Evolutionary conservation across 2,113 vertebrate genomes (phyloP).

Genomic region (Cephalopholis sonnerati): DNA sequence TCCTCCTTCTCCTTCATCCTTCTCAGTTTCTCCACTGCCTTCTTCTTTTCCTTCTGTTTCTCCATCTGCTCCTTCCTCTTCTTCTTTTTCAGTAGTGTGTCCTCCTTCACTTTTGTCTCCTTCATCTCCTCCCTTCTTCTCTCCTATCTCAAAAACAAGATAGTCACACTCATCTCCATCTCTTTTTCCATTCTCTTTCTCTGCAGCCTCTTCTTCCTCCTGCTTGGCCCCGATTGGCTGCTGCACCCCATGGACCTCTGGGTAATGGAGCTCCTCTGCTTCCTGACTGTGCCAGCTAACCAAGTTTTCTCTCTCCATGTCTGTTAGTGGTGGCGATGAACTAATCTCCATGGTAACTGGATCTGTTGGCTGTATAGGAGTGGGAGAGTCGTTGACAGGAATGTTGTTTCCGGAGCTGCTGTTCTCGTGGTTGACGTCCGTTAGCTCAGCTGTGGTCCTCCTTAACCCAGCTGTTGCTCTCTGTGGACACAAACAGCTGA

Average conservation of each 20-base stretch:
- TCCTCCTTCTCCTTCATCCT: neutral
- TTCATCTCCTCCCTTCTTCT: neutral
- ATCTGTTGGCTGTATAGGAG: constrained; percentile 24
- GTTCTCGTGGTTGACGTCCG: constrained; percentile 60
- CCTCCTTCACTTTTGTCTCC: constrained; percentile 7
- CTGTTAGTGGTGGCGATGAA: constrained; percentile 42
- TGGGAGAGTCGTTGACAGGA: constrained; percentile 6
- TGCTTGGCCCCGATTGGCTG: constrained; percentile 16
- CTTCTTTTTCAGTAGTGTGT: neutral
- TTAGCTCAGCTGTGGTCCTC: constrained; percentile 67
- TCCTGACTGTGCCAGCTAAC: constrained; percentile 41
- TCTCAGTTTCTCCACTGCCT: constrained; percentile 1
- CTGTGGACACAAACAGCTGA: constrained; percentile 51
- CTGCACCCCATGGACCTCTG: constrained; percentile 31
- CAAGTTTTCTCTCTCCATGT: constrained; percentile 55
- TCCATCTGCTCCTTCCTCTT: neutral
- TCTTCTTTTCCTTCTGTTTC: neutral
- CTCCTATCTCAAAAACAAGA: constrained; percentile 63
- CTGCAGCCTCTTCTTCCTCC: constrained; percentile 22
- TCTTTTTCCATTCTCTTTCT: constrained; percentile 3
- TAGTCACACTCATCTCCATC: constrained; percentile 63
- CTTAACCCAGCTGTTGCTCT: constrained; percentile 76
- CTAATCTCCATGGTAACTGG: constrained; percentile 72
- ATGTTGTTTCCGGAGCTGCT: constrained; percentile 10
- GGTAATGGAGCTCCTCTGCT: constrained; percentile 47